Evolutionary conservation across 1,140 invertebrate genomes (phyloP).

Genomic region (Xylocopa sonorina): DNA sequence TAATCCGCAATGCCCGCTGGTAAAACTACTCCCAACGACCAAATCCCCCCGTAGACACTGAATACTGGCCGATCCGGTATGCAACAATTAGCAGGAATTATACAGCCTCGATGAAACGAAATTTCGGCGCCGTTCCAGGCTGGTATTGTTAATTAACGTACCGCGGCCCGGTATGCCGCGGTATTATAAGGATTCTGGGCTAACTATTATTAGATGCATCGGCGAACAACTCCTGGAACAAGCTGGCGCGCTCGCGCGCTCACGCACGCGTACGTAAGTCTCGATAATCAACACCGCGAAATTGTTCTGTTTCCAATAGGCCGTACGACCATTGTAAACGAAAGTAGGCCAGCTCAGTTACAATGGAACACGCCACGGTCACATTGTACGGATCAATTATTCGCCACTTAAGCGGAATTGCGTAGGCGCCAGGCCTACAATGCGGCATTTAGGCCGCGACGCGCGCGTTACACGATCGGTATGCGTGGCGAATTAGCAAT

Average conservation of each 20-base stretch:
- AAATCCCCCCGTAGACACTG: neutral
- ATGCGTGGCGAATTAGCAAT: slow-evolving; percentile 20
- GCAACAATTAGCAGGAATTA: neutral
- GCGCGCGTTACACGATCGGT: slow-evolving; percentile 32
- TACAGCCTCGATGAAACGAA: slow-evolving; percentile 1
- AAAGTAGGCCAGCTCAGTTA: slow-evolving; percentile 57
- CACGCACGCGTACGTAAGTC: slow-evolving; percentile 15
- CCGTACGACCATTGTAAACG: slow-evolving; percentile 51
- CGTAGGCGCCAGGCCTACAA: slow-evolving; percentile 50
- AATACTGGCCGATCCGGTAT: neutral
- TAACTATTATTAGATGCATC: slow-evolving; percentile 40
- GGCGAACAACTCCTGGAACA: neutral
- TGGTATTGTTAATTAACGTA: slow-evolving; percentile 32
- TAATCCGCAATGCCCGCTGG: neutral
- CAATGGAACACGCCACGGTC: slow-evolving; percentile 56
- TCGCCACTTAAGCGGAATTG: slow-evolving; percentile 61
- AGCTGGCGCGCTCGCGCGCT: no score
- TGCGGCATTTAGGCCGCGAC: slow-evolving; percentile 57
- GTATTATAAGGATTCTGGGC: slow-evolving; percentile 42
- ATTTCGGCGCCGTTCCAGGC: neutral
- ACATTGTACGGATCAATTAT: slow-evolving; percentile 65
- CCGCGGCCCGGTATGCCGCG: neutral
- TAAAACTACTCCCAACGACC: neutral
- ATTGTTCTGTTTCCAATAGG: slow-evolving; percentile 51
- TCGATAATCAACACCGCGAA: slow-evolving; percentile 47